Evolutionary conservation across 2,797 vertebrate genomes (phyloP).

Genomic region (Alcedo atthis): DNA sequence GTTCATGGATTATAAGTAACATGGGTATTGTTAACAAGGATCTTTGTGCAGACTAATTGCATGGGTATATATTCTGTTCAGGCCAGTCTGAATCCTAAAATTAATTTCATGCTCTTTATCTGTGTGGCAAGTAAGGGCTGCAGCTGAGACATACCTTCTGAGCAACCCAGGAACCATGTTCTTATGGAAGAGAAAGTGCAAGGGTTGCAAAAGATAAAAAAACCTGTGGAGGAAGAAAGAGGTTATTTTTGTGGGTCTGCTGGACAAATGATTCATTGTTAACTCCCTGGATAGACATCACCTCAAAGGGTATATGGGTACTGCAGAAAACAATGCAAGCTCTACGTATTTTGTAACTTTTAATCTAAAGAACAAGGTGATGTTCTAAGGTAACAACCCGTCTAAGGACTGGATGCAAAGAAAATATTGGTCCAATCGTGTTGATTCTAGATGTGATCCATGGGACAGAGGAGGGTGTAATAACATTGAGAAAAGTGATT

Average conservation of each 20-base stretch:
- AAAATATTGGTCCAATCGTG: neutral
- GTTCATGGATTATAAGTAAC: rapidly evolving
- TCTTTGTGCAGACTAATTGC: neutral
- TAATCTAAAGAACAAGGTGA: neutral
- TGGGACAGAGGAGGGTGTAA: neutral
- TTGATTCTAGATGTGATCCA: neutral
- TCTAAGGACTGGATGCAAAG: neutral
- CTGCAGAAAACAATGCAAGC: neutral
- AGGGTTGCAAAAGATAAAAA: neutral
- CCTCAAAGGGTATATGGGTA: neutral
- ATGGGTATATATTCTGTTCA: neutral
- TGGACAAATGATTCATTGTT: neutral
- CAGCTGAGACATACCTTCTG: neutral
- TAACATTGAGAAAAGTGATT: neutral
- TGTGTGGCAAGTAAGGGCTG: neutral
- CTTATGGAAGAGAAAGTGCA: conserved; percentile 34
- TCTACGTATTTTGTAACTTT: neutral
- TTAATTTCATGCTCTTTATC: neutral
- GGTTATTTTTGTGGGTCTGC: neutral
- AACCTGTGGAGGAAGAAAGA: neutral
- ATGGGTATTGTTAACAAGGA: neutral
- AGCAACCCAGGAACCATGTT: conserved; percentile 1
- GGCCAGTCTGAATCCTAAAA: neutral
- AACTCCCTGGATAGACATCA: neutral
- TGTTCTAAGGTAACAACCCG: neutral